Conservation (phyloP, 2,888 invertebrate species). For the Pollenia labialis region DNA sequence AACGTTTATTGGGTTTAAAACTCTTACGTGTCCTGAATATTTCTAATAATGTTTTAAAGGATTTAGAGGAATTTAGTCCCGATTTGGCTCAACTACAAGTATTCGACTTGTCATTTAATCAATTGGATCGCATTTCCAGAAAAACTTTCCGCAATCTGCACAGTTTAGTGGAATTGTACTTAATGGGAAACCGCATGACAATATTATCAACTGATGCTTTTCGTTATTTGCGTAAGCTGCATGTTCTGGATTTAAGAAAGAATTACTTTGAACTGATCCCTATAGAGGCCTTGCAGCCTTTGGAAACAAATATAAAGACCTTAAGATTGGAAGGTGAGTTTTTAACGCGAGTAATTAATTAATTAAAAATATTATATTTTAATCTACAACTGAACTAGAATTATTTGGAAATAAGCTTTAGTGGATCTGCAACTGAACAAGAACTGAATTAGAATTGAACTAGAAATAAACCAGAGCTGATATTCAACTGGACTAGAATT, state of each 20-base stretch:
- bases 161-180: slow-evolving; percentile 90
- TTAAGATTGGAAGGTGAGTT: slow-evolving; percentile 91
- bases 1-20: slow-evolving; percentile 91
- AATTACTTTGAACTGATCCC: slow-evolving; percentile 93
- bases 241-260: slow-evolving; percentile 90
- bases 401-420: too few species aligned
- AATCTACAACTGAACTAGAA: too few species aligned
- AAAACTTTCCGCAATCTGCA: slow-evolving; percentile 91
- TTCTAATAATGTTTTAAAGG: slow-evolving; percentile 92
- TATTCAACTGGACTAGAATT: not conserved
- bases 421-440: too few species aligned
- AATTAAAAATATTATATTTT: not conserved
- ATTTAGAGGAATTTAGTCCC: slow-evolving; percentile 91
- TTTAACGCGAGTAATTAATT: not conserved
- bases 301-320: slow-evolving; percentile 93
- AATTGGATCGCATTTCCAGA: slow-evolving; percentile 90
- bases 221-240: slow-evolving; percentile 89
- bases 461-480: slow-evolving; percentile 1
- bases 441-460: not conserved
- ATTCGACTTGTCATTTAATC: slow-evolving; percentile 93
- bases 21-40: slow-evolving; percentile 91
- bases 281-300: slow-evolving; percentile 89
- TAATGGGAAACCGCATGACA: slow-evolving; percentile 93
- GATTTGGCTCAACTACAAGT: slow-evolving; percentile 91
- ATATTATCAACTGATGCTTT: slow-evolving; percentile 91